Base-by-base conservation (phyloP, 2,797 vertebrate species). In the Brotula barbata region DNA sequence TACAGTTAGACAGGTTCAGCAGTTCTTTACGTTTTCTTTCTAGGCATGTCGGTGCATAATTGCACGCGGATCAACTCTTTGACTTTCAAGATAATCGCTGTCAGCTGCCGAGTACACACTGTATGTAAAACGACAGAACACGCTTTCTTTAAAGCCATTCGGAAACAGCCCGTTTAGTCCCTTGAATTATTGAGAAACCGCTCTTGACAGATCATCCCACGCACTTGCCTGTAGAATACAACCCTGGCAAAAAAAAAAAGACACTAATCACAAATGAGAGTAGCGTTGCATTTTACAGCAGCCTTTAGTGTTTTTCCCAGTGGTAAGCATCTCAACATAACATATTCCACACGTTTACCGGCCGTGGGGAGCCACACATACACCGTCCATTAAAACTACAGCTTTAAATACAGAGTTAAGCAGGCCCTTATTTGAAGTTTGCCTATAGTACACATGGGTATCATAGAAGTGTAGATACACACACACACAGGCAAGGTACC, bases 31-130 rank as follows among this genome's bases (percentile, higher is more conserved):
- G 5, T 12, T 7, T 12, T 52, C 20, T 57, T 19, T 48, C 7
- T 17, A 23, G 49, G 60, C 49, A 52, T 73, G 53, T 58, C 43
- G 58, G 64, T 56, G 64, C 71, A 81, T 71, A 78, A 71, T 54
- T 36, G 42, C 9, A 54, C 36, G 13, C 15, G 14, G 41, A 65
- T 58, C 58, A 46, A 31, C 54, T 36, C 7, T 36, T 31, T 8
- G 25, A 33, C 43, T 63, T 12, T n/a, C 14, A n/a, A 8, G 7
- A 21, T 42, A 66, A 61, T 69, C 47, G 2, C 11, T 39, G 50
- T 59, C 61, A 47, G 43, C 45, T 68, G 23, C 36, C 49, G 33
- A 51, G 33, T 17, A 20, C 39, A 55, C 3, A 19, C 21, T 20
- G 19, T 43, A 15, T 28, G 8, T 36, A 47, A 31, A 56, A 45